Base-by-base conservation (phyloP, 2,113 vertebrate species). In the Natator depressus region DNA sequence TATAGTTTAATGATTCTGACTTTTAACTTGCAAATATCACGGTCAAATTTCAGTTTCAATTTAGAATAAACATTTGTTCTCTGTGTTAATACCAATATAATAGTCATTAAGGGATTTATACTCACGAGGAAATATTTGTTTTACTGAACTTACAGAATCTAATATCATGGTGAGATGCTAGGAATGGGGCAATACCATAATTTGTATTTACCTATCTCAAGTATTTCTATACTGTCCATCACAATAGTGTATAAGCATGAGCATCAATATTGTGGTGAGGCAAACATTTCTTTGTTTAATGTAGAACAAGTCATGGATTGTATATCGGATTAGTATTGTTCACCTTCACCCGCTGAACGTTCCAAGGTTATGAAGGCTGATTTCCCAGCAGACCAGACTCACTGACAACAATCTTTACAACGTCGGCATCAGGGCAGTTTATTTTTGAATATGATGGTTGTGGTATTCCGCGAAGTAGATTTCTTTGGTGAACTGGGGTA, bases 401-500 rank as follows among this genome's bases (percentile, higher is more conserved):
- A 57, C n/a, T 86, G 54, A 83, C 29, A 91, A 62, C 54, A 82
- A 84, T 76, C 42, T 84, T 92, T 85, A 79, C 20, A 47, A 81
- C 92, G 42, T 0, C 35, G 0, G n/a, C 25, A 85, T 49, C 88
- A 78, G 83, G 62, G 84, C n/a, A 89, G 76, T 76, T 50, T 84
- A 24, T 20, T 87, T 95, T 57, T 78, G 25, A 82, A 85, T 55
- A 55, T 82, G 17, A 51, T 87, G 86, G 83, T 75, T 87, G 89
- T 46, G 80, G 69, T 85, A 50, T 89, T 80, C n/a, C 79, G 92
- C 93, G 20, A 38, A 94, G 88, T 38, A 93, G 88, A 95, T 86
- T 90, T 92, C 90, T 89, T 95, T 97, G 92, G 85, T 85, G 93
- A 97, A 96, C 79, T 89, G 29, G 17, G 75, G 78, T 79, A 90